These are phyloP conservation scores for Sebastes cheni DNA, from an alignment of 2,797 vertebrate genomes.

Conservation along the genomic window DNA sequence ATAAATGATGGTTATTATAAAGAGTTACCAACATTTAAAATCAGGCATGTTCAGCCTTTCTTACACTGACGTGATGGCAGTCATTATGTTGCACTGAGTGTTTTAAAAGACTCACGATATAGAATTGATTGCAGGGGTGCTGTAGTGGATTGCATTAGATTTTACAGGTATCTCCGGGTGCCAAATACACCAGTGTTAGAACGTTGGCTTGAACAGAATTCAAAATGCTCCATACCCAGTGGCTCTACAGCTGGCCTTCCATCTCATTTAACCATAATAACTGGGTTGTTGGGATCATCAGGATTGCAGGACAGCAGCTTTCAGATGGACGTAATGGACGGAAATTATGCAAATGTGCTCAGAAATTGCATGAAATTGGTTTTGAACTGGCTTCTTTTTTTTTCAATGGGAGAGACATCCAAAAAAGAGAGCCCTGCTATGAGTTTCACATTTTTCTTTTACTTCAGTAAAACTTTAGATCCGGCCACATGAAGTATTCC, in stretches of 20 bases:
- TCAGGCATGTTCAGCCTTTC: neutral
- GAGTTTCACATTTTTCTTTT: neutral
- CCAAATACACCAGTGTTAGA: neutral
- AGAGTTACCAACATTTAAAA: neutral
- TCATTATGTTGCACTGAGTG: neutral
- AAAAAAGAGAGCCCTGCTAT: neutral
- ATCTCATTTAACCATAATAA: neutral
- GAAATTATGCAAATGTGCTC: neutral
- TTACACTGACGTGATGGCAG: neutral
- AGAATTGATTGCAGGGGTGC: neutral
- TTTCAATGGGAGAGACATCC: neutral
- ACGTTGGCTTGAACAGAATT: neutral
- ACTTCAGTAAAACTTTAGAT: neutral
- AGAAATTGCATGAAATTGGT: neutral
- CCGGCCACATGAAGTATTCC: neutral
- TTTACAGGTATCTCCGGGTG: neutral
- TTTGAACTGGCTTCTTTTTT: neutral
- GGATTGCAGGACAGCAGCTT: neutral
- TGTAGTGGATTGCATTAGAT: neutral
- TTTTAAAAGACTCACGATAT: neutral
- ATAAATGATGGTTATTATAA: no score
- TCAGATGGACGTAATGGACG: conserved; percentile 1
- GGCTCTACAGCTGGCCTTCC: neutral
- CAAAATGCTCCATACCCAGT: neutral
- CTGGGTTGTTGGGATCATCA: neutral